phyloP scores from a whole-genome alignment of 2,888 invertebrate species.

The Microctonus hyperodae region DNA sequence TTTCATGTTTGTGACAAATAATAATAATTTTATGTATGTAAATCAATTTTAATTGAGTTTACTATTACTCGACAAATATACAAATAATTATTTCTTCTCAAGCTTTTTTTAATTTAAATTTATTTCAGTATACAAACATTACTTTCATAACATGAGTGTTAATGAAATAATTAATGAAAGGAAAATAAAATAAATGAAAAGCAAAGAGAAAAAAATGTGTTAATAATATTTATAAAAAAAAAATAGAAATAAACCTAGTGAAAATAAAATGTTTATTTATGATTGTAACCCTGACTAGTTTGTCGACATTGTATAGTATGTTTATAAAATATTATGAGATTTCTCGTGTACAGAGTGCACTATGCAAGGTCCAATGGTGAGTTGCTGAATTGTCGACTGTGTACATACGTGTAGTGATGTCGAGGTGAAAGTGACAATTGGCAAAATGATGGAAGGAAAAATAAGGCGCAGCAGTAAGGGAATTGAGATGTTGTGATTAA shows the following conservation, averaged over 20 bases:
- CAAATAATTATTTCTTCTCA: too few species aligned
- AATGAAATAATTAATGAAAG: too few species aligned
- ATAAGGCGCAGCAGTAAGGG: constrained; percentile 23
- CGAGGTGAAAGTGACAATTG: constrained; percentile 57
- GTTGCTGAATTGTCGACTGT: background rate
- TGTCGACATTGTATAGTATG: background rate
- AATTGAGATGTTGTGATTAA: constrained; percentile 38
- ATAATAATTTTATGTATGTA: background rate
- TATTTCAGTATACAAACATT: background rate
- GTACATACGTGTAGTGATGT: too few species aligned
- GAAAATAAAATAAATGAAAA: too few species aligned
- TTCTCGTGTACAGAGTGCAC: background rate
- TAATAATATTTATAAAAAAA: background rate
- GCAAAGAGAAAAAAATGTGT: background rate
- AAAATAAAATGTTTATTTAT: background rate
- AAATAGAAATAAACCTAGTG: too few species aligned
- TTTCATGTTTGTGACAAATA: too few species aligned
- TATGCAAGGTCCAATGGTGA: constrained; percentile 5
- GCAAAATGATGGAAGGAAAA: constrained; percentile 37
- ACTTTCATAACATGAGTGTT: too few species aligned
- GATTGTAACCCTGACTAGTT: background rate
- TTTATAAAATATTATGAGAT: background rate
- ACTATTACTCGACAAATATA: constrained; percentile 16
- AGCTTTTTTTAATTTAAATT: too few species aligned
- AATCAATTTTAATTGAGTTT: constrained; percentile 12